These are phyloP conservation scores for Coenonympha arcania DNA, from an alignment of 2,888 invertebrate genomes.

Conservation along the genomic window DNA sequence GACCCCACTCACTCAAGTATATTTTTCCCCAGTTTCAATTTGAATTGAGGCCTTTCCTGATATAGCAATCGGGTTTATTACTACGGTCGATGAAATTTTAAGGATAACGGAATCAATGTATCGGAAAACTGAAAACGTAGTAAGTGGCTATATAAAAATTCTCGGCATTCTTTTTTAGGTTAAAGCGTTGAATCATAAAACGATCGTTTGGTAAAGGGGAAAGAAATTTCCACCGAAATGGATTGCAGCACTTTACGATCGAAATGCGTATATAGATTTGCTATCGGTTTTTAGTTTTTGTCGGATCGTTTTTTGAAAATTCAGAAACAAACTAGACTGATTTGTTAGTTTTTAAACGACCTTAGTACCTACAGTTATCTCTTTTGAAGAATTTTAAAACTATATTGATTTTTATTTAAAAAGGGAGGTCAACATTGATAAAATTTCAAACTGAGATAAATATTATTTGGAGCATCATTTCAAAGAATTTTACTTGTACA, in stretches of 20 bases:
- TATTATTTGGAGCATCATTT: no score
- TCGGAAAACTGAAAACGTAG: constrained; percentile 26
- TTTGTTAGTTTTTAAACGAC: no score
- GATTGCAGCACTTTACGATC: not conserved
- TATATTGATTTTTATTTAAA: no score
- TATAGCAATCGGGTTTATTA: constrained; percentile 21
- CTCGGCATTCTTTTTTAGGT: constrained; percentile 9
- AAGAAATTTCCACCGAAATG: not conserved
- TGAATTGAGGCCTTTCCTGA: constrained; percentile 12
- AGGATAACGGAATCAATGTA: constrained; percentile 25
- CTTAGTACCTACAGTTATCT: no score
- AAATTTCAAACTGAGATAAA: no score
- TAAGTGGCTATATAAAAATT: constrained; percentile 18
- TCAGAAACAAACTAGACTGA: no score
- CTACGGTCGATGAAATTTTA: constrained; percentile 20
- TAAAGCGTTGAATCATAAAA: constrained; percentile 13
- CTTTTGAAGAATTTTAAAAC: no score
- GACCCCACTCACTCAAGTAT: constrained; percentile 5
- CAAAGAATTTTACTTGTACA: no score
- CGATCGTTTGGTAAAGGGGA: constrained; percentile 2
- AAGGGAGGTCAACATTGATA: no score
- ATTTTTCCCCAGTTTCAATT: constrained; percentile 9
- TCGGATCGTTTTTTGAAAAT: no score
- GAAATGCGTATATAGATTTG: not conserved
- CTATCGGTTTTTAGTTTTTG: no score